phyloP scores from a whole-genome alignment of 2,888 invertebrate species.

The Cylloceria caligata region DNA sequence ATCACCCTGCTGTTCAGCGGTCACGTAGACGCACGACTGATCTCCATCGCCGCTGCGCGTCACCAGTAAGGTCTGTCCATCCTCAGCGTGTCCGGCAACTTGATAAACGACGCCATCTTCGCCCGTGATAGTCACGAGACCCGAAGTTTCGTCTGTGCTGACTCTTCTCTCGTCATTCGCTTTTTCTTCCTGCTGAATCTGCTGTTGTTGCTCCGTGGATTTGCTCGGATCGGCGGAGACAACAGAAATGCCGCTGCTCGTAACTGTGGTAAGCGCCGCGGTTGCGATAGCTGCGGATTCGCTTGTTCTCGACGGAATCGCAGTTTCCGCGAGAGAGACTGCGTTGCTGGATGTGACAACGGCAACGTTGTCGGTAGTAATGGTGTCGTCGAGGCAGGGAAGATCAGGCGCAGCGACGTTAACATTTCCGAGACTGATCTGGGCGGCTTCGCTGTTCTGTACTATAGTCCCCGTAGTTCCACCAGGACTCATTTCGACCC shows the following conservation, averaged over 20 bases:
- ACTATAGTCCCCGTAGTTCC: constrained; percentile 88
- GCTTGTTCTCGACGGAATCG: constrained; percentile 61
- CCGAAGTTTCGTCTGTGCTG: constrained; percentile 84
- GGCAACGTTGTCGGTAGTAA: constrained; percentile 61
- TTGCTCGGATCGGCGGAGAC: not conserved
- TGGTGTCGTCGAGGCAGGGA: constrained; percentile 81
- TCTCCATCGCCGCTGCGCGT: constrained; percentile 91
- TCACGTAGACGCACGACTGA: constrained; percentile 89
- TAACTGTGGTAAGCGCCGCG: constrained; percentile 63
- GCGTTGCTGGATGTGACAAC: constrained; percentile 50
- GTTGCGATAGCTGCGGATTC: constrained; percentile 61
- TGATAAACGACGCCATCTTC: constrained; percentile 94
- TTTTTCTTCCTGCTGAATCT: constrained; percentile 85
- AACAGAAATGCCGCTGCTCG: constrained; percentile 67
- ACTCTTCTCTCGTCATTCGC: constrained; percentile 87
- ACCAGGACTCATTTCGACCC: constrained; percentile 87
- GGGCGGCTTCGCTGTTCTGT: constrained; percentile 80
- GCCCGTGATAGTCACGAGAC: constrained; percentile 92
- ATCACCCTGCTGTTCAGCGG: constrained; percentile 86
- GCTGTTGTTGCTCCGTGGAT: constrained; percentile 33
- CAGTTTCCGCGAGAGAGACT: constrained; percentile 63
- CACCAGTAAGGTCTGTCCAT: constrained; percentile 91
- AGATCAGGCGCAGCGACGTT: constrained; percentile 79
- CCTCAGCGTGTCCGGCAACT: constrained; percentile 92
- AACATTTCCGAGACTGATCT: constrained; percentile 74